A percentile compares a stretch with the other conserved stretches of the same genome.
Conservation (phyloP, 2,113 vertebrate species). For the Caretta caretta region DNA sequence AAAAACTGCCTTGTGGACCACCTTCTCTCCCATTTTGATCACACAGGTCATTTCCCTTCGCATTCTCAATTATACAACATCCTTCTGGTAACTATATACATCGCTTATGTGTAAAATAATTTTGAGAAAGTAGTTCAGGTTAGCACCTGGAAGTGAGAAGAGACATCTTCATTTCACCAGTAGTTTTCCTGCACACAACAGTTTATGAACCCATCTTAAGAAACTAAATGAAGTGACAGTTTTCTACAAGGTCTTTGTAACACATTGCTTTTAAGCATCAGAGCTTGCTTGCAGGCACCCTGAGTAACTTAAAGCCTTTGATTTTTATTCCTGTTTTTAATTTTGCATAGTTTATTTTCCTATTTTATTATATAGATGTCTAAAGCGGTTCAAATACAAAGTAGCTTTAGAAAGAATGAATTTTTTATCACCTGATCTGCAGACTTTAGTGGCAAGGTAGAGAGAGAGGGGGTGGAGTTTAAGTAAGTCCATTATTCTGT, state of each 20-base stretch:
- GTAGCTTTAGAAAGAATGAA: neutral
- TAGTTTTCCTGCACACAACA: neutral
- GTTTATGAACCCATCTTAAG: neutral
- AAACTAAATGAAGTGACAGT: neutral
- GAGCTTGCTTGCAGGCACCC: neutral
- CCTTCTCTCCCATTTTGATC: neutral
- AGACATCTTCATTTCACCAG: neutral
- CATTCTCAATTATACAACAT: neutral
- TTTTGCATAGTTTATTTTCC: neutral
- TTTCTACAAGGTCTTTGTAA: neutral
- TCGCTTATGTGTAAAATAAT: neutral
- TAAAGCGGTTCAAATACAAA: neutral
- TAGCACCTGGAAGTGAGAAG: neutral
- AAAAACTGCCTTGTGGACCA: neutral
- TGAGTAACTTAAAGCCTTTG: neutral
- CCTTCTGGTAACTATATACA: neutral
- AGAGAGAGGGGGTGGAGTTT: neutral
- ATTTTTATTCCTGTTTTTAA: neutral
- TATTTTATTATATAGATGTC: neutral
- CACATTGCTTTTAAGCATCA: neutral
- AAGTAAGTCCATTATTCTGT: neutral
- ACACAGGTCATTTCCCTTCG: neutral
- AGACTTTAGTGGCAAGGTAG: neutral
- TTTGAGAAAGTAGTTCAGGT: neutral
- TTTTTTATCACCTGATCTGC: neutral